phyloP scores from a whole-genome alignment of 2,888 invertebrate species.

The Petrolisthes manimaculis region DNA sequence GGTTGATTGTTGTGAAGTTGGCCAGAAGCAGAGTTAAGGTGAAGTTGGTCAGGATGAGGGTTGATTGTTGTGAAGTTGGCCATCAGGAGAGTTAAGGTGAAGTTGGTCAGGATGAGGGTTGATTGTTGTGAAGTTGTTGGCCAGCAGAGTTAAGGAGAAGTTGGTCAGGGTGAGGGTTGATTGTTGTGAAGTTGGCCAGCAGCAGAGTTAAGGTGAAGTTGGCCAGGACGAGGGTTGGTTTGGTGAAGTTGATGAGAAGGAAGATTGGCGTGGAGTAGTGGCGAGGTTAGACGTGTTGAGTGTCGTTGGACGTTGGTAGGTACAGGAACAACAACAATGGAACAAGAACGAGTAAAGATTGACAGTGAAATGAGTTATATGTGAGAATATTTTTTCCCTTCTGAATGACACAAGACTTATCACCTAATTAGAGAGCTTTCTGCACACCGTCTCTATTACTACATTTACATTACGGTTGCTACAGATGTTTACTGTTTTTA shows the following conservation, averaged over 20 bases:
- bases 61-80: background rate
- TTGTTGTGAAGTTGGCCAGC: background rate
- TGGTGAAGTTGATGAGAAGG: background rate
- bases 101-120: background rate
- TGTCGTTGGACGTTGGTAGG: too few relatives aligned
- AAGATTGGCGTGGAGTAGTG: background rate
- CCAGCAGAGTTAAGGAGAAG: background rate
- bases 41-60: background rate
- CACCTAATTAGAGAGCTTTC: too few relatives aligned
- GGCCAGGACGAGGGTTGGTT: background rate
- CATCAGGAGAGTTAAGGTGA: background rate
- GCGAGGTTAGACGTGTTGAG: background rate
- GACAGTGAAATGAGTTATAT: too few relatives aligned
- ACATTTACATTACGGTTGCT: too few relatives aligned
- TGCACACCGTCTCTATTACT: too few relatives aligned
- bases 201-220: background rate
- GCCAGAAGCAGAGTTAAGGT: too few relatives aligned
- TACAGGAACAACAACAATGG: too few relatives aligned
- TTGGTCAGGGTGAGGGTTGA: background rate
- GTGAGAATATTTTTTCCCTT: too few relatives aligned
- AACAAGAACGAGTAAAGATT: too few relatives aligned
- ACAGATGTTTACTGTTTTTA: too few relatives aligned
- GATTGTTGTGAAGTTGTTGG: background rate
- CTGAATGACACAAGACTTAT: too few relatives aligned
- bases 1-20: background rate